Base-by-base conservation (phyloP, 2,888 invertebrate species). In the Hyalella azteca region DNA sequence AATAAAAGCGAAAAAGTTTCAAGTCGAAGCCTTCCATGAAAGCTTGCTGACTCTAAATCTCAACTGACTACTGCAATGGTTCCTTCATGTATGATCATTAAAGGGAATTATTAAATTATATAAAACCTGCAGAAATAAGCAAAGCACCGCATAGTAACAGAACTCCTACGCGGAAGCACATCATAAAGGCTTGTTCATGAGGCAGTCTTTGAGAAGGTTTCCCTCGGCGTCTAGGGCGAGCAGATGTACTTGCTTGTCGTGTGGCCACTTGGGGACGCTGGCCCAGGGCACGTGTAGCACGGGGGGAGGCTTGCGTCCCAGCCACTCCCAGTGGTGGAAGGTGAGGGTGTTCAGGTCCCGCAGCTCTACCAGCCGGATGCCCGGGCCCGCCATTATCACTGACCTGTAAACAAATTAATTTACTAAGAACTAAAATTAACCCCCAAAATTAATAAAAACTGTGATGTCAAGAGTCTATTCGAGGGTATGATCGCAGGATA, bases 291-390 rank as follows among this genome's bases (percentile, higher is more conserved):
- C 76, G 66, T 84, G 84, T 22, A 84, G 76, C 26, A 84, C 79
- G 36, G 84, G 84, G 32, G 84, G 84, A 1, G 84, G 80, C 15
- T 78, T 80, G 22, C 82, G 73, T 5, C 79, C 81, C 11, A 84
- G 59, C 77, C 80, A 84, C 78, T 84, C 84, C 84, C 84, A 84
- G 79, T 84, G 84, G 54, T 84, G 84, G 79, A 84, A 84, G 26
- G 82, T 81, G 79, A 82, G 82, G 32, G 82, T 84, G 59, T 82
- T 80, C n/a, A 82, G 66, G 60, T 84, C 84, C 19, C 84, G 75
- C 45, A 84, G 75, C 66, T 84, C 84, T n/a, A 84, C 79, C 50
- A 81, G 78, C 11, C 84, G 77, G 13, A 84, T 79, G 36, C 84
- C 84, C 3, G 78, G 77, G 19, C 75, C 81, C 50, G 81, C 81